A percentile compares a stretch with the other conserved stretches of the same genome.
Conservation (phyloP, 2,797 vertebrate species). For the Odontamblyopus lacepedii region DNA sequence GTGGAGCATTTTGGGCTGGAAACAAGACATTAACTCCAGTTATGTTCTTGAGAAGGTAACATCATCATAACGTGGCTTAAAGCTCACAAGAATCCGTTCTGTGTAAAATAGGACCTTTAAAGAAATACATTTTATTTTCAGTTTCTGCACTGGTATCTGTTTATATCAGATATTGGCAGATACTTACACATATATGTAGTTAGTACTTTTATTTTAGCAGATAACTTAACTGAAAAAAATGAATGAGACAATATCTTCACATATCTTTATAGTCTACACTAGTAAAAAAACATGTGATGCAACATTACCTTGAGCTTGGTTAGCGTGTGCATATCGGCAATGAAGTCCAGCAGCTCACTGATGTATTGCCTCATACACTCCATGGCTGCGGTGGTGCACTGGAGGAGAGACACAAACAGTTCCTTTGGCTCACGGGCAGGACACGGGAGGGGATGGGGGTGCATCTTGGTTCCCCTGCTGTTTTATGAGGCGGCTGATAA, state of each 20-base stretch:
- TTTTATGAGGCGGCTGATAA: conserved; percentile 60
- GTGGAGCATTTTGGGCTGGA: no score
- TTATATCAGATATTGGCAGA: no score
- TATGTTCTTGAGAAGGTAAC: no score
- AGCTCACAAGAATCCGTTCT: no score
- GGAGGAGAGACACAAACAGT: conserved; percentile 57
- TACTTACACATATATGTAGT: no score
- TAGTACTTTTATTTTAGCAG: no score
- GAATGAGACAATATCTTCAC: background rate
- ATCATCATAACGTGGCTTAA: no score
- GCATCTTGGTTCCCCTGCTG: conserved; percentile 46
- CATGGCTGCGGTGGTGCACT: conserved; percentile 98
- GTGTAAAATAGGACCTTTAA: no score
- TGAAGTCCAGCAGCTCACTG: conserved; percentile 96
- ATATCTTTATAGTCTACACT: background rate
- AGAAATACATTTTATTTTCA: no score
- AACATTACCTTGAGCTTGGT: conserved; percentile 93
- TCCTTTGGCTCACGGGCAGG: conserved; percentile 45
- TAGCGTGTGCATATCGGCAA: conserved; percentile 98
- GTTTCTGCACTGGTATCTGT: no score
- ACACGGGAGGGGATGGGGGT: conserved; percentile 33
- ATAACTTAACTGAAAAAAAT: no score
- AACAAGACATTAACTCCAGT: no score
- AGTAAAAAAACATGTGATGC: background rate
- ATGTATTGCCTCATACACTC: conserved; percentile 95